Conservation (phyloP, 2,888 invertebrate genomes). For the Caenorhabditis doughertyi region DNA sequence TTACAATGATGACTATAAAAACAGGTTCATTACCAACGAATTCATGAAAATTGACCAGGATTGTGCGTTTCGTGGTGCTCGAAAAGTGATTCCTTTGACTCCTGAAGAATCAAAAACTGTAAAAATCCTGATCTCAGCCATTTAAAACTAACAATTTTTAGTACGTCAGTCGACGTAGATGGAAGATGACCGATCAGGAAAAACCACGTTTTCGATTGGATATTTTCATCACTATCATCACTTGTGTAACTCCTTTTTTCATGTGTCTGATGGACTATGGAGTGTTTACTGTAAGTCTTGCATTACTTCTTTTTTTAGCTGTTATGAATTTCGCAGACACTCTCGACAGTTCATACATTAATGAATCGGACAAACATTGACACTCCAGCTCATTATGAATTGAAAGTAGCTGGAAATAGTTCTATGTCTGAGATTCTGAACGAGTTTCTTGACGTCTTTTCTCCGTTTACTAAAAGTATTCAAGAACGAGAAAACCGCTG, state of each 20-base stretch:
- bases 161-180: constrained; percentile 56
- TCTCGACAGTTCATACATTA: constrained; percentile 57
- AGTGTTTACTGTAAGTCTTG: constrained; percentile 53
- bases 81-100: constrained; percentile 72
- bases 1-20: constrained; percentile 72
- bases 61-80: constrained; percentile 66
- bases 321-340: constrained; percentile 40
- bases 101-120: constrained; percentile 68
- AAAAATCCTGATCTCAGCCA: background rate
- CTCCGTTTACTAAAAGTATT: constrained; percentile 70
- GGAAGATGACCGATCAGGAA: constrained; percentile 70
- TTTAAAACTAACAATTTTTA: constrained; percentile 44
- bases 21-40: constrained; percentile 71
- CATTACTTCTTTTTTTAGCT: background rate
- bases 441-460: constrained; percentile 70
- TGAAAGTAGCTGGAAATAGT: constrained; percentile 69
- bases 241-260: constrained; percentile 67
- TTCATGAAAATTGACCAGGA: constrained; percentile 74
- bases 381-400: constrained; percentile 67
- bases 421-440: constrained; percentile 66
- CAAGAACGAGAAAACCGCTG: constrained; percentile 70
- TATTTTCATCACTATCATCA: constrained; percentile 66
- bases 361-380: constrained; percentile 66
- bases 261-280: constrained; percentile 71
- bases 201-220: constrained; percentile 57